Evolutionary conservation across 2,113 vertebrate species (phyloP), one percentile per base, ranked within the genome.

Genomic region (Oryzias curvinotus): DNA sequence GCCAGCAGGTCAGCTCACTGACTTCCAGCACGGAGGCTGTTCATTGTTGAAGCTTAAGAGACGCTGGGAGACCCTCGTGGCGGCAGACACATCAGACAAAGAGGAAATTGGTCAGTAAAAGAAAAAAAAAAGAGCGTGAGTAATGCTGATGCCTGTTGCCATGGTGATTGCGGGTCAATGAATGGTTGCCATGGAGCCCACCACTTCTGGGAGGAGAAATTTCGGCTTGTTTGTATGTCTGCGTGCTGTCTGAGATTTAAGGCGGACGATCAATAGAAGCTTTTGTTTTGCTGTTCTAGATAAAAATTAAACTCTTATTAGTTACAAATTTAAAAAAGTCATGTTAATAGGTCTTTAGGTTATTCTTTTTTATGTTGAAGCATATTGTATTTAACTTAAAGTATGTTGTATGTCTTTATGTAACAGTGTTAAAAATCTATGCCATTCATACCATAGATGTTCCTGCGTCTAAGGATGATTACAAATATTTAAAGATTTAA

Each of bases 141-240:
- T 82, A 79, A 85, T 73, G 69, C 73, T 75, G 81, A 84, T 80
- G 84, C 77, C 74, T 78, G 89, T 89, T 89, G 66, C 86, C 82
- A 84, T 90, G 78, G 89, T 73, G 78, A 90, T 84, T 64, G 61
- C 69, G 10, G 82, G 80, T 87, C 81, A 85, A 71, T 88, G 84
- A 87, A 72, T 75, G 80, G 89, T 89, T 89, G 84, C 84, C 73
- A 85, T 87, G 83, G 84, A 77, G 80, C 75, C 75, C 0, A 15
- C 78, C 78, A 56, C 81, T 81, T 85, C 74, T 68, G 71, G 62
- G 46, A 77, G 71, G 80, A 64, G 56, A 59, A 77, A 62, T 77
- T 79, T 78, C 72, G 59, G 59, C 48, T n/a, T 58, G 68, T 57
- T 23, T 36, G 16, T 68, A 14, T 51, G 65, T 62, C 0, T 67